Percentiles rank a stretch among this genome's conserved stretches.
Conservation (phyloP, 53 echinoderm and acorn worm species). For the Paracentrotus lividus region DNA sequence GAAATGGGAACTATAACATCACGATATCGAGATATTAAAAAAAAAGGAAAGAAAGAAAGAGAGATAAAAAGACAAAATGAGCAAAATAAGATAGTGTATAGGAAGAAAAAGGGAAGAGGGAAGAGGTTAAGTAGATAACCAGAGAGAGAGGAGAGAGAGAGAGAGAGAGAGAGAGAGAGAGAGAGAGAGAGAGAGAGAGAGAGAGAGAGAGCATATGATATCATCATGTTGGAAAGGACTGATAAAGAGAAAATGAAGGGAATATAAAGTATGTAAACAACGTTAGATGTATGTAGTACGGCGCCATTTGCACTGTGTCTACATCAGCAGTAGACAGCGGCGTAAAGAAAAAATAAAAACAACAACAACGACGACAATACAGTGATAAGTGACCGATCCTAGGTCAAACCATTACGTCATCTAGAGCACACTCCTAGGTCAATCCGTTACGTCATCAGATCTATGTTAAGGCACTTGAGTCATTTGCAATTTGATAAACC, state of each 20-base stretch:
- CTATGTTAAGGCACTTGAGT: neutral
- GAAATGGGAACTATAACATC: neutral
- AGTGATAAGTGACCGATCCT: no score
- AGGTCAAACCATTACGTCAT: no score
- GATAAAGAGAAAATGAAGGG: neutral
- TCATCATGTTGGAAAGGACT: no score
- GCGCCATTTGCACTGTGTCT: neutral
- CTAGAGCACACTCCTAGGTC: neutral
- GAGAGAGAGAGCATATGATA: no score
- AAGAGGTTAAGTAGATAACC: neutral
- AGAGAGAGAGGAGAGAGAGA: neutral
- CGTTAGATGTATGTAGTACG: no score
- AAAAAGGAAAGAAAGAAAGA: neutral
- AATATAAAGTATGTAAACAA: no score
- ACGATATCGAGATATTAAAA: neutral
- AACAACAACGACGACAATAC: no score
- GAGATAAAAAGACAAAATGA: no score
- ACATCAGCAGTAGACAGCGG: neutral
- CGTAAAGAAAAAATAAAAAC: neutral
- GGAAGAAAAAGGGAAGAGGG: neutral
- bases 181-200: neutral
- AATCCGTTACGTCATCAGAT: neutral
- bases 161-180: neutral
- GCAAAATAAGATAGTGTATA: no score
- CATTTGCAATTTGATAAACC: neutral